These are phyloP conservation scores for Tenrec ecaudatus DNA, from an alignment of 2,113 vertebrate species.

Conservation along the genomic window DNA sequence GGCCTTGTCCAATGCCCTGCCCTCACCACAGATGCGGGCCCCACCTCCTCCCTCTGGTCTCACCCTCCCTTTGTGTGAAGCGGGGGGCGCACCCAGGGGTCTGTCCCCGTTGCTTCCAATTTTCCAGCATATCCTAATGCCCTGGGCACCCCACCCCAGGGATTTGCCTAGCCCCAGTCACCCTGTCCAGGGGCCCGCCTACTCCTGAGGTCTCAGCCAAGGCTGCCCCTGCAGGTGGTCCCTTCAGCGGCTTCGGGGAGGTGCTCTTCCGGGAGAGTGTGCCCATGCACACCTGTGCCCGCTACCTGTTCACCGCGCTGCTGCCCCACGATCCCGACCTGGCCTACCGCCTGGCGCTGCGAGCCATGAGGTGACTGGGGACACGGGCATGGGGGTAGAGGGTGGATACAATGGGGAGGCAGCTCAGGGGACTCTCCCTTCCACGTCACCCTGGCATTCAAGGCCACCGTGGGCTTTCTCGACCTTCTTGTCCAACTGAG, in stretches of 20 bases:
- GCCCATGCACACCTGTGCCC: constrained; percentile 87
- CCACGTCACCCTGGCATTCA: neutral
- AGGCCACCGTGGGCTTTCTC: neutral
- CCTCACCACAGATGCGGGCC: neutral
- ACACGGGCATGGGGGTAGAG: too few relatives aligned
- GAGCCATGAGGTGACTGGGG: constrained; percentile 84
- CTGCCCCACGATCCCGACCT: constrained; percentile 85
- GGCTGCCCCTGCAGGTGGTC: constrained; percentile 79
- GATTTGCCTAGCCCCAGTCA: neutral
- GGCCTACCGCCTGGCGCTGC: constrained; percentile 84
- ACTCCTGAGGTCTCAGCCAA: neutral
- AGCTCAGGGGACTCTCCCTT: neutral
- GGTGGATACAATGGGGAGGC: neutral
- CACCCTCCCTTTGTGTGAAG: too few relatives aligned
- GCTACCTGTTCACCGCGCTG: constrained; percentile 84
- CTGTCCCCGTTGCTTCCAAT: too few relatives aligned
- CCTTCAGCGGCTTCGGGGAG: constrained; percentile 87
- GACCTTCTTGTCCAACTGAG: neutral
- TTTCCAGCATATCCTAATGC: too few relatives aligned
- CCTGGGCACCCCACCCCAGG: too few relatives aligned
- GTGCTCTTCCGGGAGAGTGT: constrained; percentile 85
- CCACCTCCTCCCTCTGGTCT: neutral
- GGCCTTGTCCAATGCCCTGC: rapidly evolving
- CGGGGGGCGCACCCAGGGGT: neutral
- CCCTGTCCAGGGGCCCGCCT: neutral